Conservation (phyloP, 2,888 invertebrate species). For the Volucella zonaria region DNA sequence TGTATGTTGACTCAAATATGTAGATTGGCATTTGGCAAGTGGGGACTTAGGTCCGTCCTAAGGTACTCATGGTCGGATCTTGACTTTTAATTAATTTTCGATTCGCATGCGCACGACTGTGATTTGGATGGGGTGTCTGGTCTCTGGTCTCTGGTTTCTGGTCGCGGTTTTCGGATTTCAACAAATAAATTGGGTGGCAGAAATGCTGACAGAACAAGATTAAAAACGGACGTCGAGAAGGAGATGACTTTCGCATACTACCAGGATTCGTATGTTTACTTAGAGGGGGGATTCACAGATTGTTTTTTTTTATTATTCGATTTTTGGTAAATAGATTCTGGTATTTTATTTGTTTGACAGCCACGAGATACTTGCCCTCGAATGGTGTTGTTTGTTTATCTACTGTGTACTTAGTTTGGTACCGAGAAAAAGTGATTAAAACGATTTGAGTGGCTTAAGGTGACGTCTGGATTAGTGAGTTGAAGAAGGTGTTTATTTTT, state of each 20-base stretch:
- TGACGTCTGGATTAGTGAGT: conserved; percentile 24
- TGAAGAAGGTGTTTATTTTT: conserved; percentile 2
- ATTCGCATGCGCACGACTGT: conserved; percentile 57
- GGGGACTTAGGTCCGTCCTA: conserved; percentile 16
- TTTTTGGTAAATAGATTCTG: conserved; percentile 45
- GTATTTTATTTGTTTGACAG: conserved; percentile 53
- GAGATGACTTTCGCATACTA: conserved; percentile 31
- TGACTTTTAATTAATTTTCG: conserved; percentile 70
- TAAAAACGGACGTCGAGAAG: conserved; percentile 56
- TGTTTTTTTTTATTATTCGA: conserved; percentile 11
- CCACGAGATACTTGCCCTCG: conserved; percentile 51
- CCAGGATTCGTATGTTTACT: not conserved
- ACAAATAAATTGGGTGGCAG: conserved; percentile 58
- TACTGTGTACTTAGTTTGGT: conserved; percentile 44
- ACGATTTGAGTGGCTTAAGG: conserved; percentile 15
- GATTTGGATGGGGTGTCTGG: conserved; percentile 52
- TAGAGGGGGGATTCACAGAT: not conserved
- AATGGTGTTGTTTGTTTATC: conserved; percentile 59
- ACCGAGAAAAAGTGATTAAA: conserved; percentile 36
- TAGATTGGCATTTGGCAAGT: conserved; percentile 21
- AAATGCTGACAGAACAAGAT: conserved; percentile 70
- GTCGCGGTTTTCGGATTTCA: not conserved
- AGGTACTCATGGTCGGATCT: conserved; percentile 42
- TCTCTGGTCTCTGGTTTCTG: conserved; percentile 3
- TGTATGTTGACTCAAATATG: not conserved